These are phyloP conservation scores for Ceratotherium simum DNA, from an alignment of 2,113 vertebrate genomes.

Conservation along the genomic window DNA sequence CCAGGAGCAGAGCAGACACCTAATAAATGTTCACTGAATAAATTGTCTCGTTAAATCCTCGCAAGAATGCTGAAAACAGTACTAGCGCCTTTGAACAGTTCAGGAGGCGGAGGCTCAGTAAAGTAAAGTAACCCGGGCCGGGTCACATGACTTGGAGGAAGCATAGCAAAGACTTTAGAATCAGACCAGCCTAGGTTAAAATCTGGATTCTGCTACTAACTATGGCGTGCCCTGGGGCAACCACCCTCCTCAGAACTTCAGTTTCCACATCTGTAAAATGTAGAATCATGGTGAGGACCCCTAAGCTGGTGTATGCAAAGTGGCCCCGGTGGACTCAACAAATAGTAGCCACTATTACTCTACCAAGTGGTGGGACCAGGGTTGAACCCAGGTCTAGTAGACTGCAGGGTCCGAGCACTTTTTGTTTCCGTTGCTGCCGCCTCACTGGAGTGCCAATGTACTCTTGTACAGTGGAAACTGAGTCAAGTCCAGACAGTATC, in stretches of 20 bases:
- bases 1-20: neutral
- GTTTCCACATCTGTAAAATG: neutral
- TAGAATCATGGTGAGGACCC: neutral
- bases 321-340: neutral
- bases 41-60: neutral
- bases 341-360: neutral
- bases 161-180: neutral
- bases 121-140: neutral
- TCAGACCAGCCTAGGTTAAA: neutral
- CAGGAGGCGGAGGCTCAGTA: neutral
- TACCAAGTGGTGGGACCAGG: neutral
- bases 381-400: neutral
- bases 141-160: neutral
- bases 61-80: neutral
- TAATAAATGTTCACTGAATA: neutral
- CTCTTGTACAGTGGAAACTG: neutral
- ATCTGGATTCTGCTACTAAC: neutral
- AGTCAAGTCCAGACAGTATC: neutral
- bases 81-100: neutral
- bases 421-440: neutral
- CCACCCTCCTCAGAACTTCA: neutral
- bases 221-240: neutral
- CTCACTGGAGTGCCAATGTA: neutral
- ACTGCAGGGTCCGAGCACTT: neutral
- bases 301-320: neutral